Conservation (phyloP, 2,113 vertebrate species). For the Mormyrus iriodes region DNA sequence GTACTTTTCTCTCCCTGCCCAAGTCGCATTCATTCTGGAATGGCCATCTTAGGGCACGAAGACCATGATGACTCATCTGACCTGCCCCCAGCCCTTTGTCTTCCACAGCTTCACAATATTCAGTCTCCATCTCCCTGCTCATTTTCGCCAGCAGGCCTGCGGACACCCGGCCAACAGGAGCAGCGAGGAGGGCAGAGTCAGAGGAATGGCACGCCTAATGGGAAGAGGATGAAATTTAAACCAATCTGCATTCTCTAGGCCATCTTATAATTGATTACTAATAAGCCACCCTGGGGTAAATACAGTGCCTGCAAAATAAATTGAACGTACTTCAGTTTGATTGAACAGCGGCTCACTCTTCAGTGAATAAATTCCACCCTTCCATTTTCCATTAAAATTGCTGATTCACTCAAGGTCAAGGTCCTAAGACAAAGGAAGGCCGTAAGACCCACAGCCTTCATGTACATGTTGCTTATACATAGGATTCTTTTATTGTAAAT, state of each 20-base stretch:
- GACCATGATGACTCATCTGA: not conserved
- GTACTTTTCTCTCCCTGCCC: not conserved
- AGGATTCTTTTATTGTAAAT: not conserved
- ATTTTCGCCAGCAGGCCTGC: not conserved
- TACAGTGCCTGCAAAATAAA: not conserved
- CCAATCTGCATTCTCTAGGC: not conserved
- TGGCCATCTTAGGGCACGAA: not conserved
- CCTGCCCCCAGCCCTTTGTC: not conserved
- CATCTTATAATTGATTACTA: not conserved
- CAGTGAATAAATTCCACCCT: not conserved
- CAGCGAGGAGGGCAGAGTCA: not conserved
- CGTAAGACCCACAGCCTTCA: not conserved
- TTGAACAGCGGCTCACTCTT: not conserved
- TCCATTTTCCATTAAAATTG: not conserved
- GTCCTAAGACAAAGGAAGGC: not conserved
- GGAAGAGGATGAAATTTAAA: not conserved
- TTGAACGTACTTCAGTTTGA: not conserved
- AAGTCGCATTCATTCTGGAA: not conserved
- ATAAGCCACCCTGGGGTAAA: not conserved
- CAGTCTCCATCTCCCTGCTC: not conserved
- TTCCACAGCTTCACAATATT: too few species aligned
- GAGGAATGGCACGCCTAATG: not conserved
- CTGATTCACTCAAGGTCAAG: not conserved
- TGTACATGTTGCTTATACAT: not conserved
- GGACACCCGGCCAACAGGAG: not conserved